phyloP scores from a whole-genome alignment of 1,140 invertebrate species.

The Platyscapa corneri region DNA sequence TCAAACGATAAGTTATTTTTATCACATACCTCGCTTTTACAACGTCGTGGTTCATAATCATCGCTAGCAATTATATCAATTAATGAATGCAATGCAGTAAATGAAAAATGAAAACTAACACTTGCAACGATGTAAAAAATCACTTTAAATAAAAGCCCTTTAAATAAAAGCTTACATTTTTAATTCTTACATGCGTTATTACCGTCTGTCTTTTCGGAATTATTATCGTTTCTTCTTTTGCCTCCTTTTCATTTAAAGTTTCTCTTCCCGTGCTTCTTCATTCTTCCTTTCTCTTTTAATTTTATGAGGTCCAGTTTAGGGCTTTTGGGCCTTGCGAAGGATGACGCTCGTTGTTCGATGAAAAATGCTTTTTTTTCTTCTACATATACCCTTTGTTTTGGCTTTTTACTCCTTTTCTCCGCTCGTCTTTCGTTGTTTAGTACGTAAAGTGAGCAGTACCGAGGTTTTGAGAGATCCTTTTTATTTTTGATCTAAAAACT shows the following conservation, averaged over 20 bases:
- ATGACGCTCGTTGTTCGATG: conserved; percentile 41
- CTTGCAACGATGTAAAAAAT: not conserved
- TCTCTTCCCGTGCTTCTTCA: not conserved
- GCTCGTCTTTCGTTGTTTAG: not conserved
- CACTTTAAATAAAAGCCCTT: not conserved
- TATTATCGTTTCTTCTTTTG: not conserved
- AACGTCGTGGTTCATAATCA: not conserved
- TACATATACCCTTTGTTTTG: conserved; percentile 5
- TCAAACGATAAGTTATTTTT: too few relatives aligned
- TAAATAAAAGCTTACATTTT: too few relatives aligned
- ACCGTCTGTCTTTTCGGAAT: not conserved
- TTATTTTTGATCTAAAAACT: not conserved
- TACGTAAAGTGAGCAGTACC: not conserved
- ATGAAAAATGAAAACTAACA: not conserved
- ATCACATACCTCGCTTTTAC: too few relatives aligned
- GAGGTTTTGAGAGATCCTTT: not conserved
- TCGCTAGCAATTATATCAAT: not conserved
- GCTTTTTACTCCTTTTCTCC: conserved; percentile 1
- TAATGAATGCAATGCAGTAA: too few relatives aligned
- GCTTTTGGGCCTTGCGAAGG: conserved; percentile 11
- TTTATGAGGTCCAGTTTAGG: conserved; percentile 25
- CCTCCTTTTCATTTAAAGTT: conserved; percentile 15
- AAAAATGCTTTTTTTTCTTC: conserved; percentile 41
- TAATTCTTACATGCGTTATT: conserved; percentile 9
- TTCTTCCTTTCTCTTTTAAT: conserved; percentile 13